Conservation (phyloP, 2,113 vertebrate genomes). For the Zosterops hypoxanthus region DNA sequence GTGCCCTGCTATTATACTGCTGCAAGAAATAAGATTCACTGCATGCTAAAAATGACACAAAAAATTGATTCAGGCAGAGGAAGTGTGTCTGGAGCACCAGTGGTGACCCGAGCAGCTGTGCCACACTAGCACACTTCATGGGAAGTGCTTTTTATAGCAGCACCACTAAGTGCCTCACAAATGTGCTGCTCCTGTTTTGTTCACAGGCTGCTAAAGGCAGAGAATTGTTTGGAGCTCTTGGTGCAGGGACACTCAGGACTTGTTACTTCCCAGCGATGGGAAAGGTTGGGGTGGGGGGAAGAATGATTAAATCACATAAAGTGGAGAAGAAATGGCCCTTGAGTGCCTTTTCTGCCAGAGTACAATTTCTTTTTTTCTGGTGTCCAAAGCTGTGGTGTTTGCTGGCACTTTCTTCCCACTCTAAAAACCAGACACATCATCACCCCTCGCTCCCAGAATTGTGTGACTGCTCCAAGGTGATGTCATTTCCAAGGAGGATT, state of each 20-base stretch:
- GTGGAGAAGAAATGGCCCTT: neutral
- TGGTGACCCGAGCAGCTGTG: neutral
- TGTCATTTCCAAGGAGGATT: neutral
- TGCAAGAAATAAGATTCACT: neutral
- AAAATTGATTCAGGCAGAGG: neutral
- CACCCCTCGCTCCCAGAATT: neutral
- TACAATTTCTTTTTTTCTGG: neutral
- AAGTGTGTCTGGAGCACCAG: neutral
- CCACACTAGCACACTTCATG: neutral
- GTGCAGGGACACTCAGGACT: neutral
- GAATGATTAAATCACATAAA: neutral
- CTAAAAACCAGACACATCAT: neutral
- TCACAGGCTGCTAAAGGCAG: neutral
- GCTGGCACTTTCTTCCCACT: neutral
- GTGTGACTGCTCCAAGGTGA: neutral
- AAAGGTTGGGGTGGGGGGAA: neutral
- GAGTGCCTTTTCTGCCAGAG: neutral
- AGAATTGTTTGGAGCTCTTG: neutral
- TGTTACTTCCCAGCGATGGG: neutral
- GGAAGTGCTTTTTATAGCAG: neutral
- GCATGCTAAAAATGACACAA: constrained; percentile 25
- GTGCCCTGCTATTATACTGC: constrained; percentile 8
- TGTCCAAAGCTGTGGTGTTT: neutral
- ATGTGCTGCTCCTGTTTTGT: neutral
- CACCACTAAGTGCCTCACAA: neutral